Conservation (phyloP, 1,140 invertebrate species). For the Mercenaria mercenaria region DNA sequence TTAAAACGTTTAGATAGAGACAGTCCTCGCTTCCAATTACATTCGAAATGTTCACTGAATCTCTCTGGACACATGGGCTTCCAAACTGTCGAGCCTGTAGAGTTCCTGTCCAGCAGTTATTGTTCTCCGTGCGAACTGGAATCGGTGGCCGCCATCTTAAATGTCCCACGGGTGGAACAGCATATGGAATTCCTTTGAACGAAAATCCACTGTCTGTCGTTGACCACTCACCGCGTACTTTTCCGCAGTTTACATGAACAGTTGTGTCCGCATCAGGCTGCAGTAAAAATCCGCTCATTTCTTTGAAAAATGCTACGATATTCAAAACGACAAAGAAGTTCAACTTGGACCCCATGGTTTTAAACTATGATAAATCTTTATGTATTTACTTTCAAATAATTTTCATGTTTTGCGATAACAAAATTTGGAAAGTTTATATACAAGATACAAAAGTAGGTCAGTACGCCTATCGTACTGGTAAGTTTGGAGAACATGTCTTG, state of each 20-base stretch:
- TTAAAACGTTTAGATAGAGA: conserved; percentile 80
- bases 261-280: neutral
- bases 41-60: neutral
- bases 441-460: too few species aligned
- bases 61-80: conserved; percentile 37
- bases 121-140: neutral
- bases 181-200: conserved; percentile 95
- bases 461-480: too few species aligned
- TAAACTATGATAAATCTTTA: too few species aligned
- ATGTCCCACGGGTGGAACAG: conserved; percentile 90
- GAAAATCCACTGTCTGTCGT: conserved; percentile 90
- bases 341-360: too few species aligned
- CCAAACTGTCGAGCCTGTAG: conserved; percentile 26
- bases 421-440: too few species aligned
- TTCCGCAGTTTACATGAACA: conserved; percentile 90
- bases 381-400: too few species aligned
- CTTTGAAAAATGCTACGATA: neutral
- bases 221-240: conserved; percentile 90
- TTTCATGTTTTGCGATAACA: too few species aligned
- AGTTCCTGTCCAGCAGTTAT: conserved; percentile 74
- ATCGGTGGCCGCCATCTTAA: conserved; percentile 90
- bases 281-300: too few species aligned
- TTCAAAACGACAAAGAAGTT: too few species aligned
- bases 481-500: too few species aligned
- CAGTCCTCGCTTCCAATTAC: conserved; percentile 79